These are phyloP conservation scores for Megalopta genalis DNA, from an alignment of 1,140 invertebrate genomes.

Conservation along the genomic window DNA sequence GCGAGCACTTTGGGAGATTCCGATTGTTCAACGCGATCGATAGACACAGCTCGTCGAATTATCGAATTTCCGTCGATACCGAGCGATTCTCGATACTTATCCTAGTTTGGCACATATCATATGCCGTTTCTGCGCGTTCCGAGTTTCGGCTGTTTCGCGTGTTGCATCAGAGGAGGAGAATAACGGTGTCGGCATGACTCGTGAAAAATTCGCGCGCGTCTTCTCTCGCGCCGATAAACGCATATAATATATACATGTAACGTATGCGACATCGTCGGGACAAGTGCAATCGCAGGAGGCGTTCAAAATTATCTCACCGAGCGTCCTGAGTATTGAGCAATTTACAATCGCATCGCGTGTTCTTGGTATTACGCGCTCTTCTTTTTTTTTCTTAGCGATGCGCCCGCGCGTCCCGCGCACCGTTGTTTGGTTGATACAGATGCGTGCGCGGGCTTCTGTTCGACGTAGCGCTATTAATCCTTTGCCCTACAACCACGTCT, in stretches of 20 bases:
- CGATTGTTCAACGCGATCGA: neutral
- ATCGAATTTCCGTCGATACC: neutral
- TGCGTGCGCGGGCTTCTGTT: neutral
- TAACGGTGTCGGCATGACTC: neutral
- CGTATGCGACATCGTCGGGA: slow-evolving; percentile 25
- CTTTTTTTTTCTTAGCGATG: neutral
- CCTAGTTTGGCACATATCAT: too few species aligned
- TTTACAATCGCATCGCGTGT: neutral
- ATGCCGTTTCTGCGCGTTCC: too few species aligned
- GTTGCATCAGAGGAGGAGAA: neutral
- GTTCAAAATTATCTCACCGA: slow-evolving; percentile 33
- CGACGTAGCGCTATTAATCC: slow-evolving; percentile 1
- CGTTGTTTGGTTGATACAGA: neutral
- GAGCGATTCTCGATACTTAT: too few species aligned
- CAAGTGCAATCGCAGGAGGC: slow-evolving; percentile 31
- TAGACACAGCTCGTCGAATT: neutral
- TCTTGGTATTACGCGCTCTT: neutral
- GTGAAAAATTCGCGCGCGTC: neutral
- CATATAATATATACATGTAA: too few species aligned
- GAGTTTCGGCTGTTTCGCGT: neutral
- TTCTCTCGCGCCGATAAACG: slow-evolving; percentile 1
- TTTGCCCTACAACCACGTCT: too few species aligned
- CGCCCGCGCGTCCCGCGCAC: neutral
- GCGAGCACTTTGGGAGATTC: neutral
- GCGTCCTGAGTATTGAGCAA: slow-evolving; percentile 24